Evolutionary conservation across 2,888 invertebrate species (phyloP), one percentile per base, ranked within the genome.

Genomic region (Hypselothyrea guttata): DNA sequence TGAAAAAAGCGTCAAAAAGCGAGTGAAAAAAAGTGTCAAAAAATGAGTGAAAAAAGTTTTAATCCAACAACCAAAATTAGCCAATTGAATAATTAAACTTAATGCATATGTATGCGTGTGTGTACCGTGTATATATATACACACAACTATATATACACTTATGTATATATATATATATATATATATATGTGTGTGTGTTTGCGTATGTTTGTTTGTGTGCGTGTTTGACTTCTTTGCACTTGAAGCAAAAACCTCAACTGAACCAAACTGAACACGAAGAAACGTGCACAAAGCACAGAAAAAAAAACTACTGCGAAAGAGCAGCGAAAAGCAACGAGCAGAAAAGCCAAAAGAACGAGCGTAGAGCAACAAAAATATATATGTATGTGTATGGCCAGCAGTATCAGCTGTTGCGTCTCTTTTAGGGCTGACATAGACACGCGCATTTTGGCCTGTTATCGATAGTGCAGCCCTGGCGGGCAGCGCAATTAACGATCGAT

Each of bases 211-310:
- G 45, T 22, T 2, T 45, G 22, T 34, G n/a, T 7, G 35, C 46
- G n/a, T 63, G 49, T 73, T 73, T 73, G 73, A 73, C 73, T 72
- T 75, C 60, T 72, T 74, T 74, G 71, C 68, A 73, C 71, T 71
- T 73, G 73, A 67, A n/a, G 56, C 31, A 37, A 38, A 37, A 54
- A 52, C 40, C 5, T 34, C 15, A 37, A 38, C 46, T 27, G 13
- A 27, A 13, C 37, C 27, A 35, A 37, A 22, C 3, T 12, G 27
- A 27, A 7, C 34, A 34, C 27, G 35, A 37, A 12, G 30, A 15
- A 45, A 45, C 35, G 37, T 51, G 22, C 11, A 52, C 30, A 38
- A 42, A 42, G 8, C 7, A 9, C 38, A 40, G 38, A 44, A 13
- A 12, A 11, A 34, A 22, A 2, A 22, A 22, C 2, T 22, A 22